Base-by-base conservation (phyloP, 2,888 invertebrate species). In the Uloborus plumipes region DNA sequence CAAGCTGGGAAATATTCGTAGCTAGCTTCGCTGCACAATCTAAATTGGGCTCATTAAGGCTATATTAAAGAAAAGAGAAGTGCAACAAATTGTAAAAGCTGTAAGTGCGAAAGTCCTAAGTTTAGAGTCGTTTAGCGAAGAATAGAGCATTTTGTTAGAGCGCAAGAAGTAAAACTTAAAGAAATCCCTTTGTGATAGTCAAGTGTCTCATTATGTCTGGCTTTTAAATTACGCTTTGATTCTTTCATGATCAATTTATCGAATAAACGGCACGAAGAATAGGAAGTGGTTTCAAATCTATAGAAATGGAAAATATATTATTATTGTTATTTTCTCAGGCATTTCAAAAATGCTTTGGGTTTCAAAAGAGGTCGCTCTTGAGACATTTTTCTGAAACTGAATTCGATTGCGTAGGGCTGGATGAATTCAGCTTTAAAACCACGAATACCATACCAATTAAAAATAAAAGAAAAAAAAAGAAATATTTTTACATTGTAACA, bases 181-280 rank as follows among this genome's bases (percentile, higher is more conserved):
- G 62, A 76, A 76, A 49, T 71, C 65, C 49, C 59, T 78, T 71
- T 78, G 77, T 78, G 26, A 55, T 71, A 71, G 49, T 78, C 61
- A 78, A 77, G 70, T 70, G 64, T 58, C 70, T 78, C 71, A 78
- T 78, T 78, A 71, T 78, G 77, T 58, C 47, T 71, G 31, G 70
- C 70, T 78, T 71, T 78, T 78, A 78, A 71, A 78, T 71, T 70
- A 71, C 59, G 70, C 62, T 78, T 78, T 71, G 77, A 71, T 71
- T 70, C 65, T 78, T 39, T 78, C 65, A 18, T 78, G 70, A 70
- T 78, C 70, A 71, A 71, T 71, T 62, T 76, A 76, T 69, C 55
- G 76, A 61, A 76, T 69, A 39, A 76, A 20, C 22, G 18, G 20
- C 39, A 51, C n/a, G 53, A 62, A 70, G 18, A 62, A 69, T 20